phyloP scores from a whole-genome alignment of 2,888 invertebrate species.

The Temnothorax unifasciatus region DNA sequence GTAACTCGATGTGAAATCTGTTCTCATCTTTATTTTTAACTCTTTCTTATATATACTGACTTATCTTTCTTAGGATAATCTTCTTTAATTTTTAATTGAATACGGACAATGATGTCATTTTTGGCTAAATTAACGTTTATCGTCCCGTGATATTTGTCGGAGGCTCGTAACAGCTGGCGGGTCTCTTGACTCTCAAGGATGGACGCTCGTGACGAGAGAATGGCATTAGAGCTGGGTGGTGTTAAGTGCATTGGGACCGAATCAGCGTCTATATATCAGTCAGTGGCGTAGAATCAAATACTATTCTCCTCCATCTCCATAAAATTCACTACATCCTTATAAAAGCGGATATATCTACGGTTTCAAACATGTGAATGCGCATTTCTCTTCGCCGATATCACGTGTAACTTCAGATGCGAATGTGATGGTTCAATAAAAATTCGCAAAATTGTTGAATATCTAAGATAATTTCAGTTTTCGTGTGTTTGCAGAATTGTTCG shows the following conservation, averaged over 20 bases:
- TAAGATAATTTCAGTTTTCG: background rate
- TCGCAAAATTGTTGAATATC: background rate
- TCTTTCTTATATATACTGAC: background rate
- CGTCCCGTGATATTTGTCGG: conserved; percentile 58
- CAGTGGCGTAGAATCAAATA: conserved; percentile 60
- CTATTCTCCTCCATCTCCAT: conserved; percentile 42
- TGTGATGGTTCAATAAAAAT: background rate
- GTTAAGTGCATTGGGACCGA: conserved; percentile 75
- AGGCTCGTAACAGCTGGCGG: conserved; percentile 72
- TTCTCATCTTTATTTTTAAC: background rate
- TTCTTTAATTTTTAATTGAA: conserved; percentile 29
- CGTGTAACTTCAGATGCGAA: background rate
- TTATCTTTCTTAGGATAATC: background rate
- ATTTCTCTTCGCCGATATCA: background rate
- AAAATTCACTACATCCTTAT: conserved; percentile 46
- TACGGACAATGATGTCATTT: conserved; percentile 40
- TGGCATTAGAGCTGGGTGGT: conserved; percentile 73
- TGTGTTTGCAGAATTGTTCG: background rate
- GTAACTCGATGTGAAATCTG: background rate
- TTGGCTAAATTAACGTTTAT: conserved; percentile 48
- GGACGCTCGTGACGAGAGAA: conserved; percentile 73
- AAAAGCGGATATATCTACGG: conserved; percentile 57
- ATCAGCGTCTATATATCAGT: conserved; percentile 67
- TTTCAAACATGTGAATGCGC: conserved; percentile 26
- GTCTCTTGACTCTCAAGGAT: conserved; percentile 72